Evolutionary conservation across 2,888 invertebrate genomes (phyloP).

Genomic region (Cancer borealis): DNA sequence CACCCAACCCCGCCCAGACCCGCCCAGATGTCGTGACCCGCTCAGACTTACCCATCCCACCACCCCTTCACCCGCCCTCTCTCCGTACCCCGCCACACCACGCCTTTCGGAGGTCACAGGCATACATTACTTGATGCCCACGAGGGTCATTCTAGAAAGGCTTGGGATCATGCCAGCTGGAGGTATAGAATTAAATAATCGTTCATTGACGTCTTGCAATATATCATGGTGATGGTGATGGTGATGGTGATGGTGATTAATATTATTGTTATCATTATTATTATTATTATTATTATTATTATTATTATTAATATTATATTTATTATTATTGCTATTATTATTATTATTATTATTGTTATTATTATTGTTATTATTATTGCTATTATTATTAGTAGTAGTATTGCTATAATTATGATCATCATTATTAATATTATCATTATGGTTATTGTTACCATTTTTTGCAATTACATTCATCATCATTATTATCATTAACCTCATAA

Average conservation of each 20-base stretch:
- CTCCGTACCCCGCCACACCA: not conserved
- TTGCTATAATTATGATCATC: not conserved
- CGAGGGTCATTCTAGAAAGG: not conserved
- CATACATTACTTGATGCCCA: slow-evolving; percentile 30
- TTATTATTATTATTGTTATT: no score
- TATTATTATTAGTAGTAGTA: no score
- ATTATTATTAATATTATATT: no score
- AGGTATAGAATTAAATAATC: not conserved
- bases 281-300: no score
- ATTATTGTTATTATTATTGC: no score
- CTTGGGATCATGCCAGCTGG: not conserved
- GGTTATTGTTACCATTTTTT: not conserved
- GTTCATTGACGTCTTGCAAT: not conserved
- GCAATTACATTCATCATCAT: not conserved
- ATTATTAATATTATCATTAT: not conserved
- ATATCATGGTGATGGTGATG: not conserved
- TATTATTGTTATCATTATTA: no score
- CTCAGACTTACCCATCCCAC: slow-evolving; percentile 17
- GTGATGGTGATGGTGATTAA: not conserved
- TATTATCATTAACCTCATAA: not conserved
- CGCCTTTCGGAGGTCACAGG: slow-evolving; percentile 40
- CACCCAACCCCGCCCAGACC: slow-evolving; percentile 18
- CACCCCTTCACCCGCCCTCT: not conserved
- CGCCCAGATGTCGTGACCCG: slow-evolving; percentile 41
- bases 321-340: no score